Evolutionary conservation across 2,113 vertebrate genomes (phyloP).

Genomic region (Psittacara wagleri): DNA sequence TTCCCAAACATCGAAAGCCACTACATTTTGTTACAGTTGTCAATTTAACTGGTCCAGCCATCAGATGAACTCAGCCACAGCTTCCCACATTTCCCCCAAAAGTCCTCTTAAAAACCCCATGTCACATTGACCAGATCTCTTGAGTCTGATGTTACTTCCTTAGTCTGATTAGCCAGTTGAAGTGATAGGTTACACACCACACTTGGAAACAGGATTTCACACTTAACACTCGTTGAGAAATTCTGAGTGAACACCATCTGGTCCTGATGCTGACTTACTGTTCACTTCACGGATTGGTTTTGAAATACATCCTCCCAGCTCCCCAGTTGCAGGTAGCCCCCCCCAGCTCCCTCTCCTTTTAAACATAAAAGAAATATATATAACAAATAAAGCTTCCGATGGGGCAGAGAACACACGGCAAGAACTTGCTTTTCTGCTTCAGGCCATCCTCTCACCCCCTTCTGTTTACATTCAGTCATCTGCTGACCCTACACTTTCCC

Average conservation of each 20-base stretch:
- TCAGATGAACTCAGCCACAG: background rate
- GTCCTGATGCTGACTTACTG: background rate
- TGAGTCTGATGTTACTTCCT: background rate
- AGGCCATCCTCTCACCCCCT: conserved; percentile 2
- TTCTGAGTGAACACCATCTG: conserved; percentile 48
- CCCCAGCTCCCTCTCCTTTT: background rate
- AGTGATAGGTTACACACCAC: conserved; percentile 55
- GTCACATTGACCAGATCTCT: background rate
- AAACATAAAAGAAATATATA: background rate
- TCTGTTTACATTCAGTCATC: background rate
- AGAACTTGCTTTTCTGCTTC: background rate
- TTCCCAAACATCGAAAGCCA: background rate
- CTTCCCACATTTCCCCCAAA: background rate
- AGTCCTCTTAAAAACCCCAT: background rate
- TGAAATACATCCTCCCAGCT: background rate
- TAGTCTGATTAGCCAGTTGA: background rate
- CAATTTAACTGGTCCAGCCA: background rate
- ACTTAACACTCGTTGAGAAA: conserved; percentile 26
- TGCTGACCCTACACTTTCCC: background rate
- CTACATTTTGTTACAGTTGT: background rate
- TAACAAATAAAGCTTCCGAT: background rate
- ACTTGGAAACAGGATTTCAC: conserved; percentile 36
- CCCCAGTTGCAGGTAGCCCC: background rate
- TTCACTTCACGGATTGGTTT: conserved; percentile 18
- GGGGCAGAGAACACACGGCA: background rate